phyloP scores from a whole-genome alignment of 2,113 vertebrate genomes.

The Helogale parvula region DNA sequence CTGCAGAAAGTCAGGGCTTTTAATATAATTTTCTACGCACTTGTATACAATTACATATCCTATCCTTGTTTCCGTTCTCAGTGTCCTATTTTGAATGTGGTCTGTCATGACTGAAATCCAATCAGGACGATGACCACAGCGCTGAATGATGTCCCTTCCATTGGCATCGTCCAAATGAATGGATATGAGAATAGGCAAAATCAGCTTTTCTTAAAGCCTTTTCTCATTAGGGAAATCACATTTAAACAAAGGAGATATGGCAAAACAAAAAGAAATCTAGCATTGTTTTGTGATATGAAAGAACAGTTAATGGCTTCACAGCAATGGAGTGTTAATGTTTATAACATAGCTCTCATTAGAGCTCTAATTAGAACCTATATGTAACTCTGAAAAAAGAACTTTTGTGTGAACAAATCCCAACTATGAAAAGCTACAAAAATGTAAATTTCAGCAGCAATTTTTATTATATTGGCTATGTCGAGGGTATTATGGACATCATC shows the following conservation, averaged over 20 bases:
- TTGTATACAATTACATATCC: not conserved
- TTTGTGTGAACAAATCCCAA: not conserved
- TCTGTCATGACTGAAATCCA: not conserved
- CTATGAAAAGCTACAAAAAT: not conserved
- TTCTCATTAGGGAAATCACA: conserved; percentile 28
- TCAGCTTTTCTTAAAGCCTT: conserved; percentile 21
- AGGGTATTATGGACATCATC: not conserved
- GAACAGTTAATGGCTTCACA: not conserved
- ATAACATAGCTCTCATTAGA: not conserved
- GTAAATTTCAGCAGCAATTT: conserved; percentile 2
- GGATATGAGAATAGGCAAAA: not conserved
- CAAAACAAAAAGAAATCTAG: not conserved
- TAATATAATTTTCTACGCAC: not conserved
- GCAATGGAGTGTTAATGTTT: not conserved
- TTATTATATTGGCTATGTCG: not conserved
- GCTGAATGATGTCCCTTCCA: not conserved
- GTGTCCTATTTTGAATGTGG: conserved; percentile 29
- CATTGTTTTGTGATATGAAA: conserved; percentile 29
- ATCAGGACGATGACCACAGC: not conserved
- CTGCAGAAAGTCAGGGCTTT: not conserved
- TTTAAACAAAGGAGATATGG: conserved; percentile 37
- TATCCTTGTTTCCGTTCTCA: conserved; percentile 1
- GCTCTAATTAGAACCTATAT: not conserved
- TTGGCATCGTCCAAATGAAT: conserved; percentile 23
- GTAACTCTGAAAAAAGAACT: not conserved